phyloP scores from a whole-genome alignment of 2,888 invertebrate genomes.

The Baccha elongata region DNA sequence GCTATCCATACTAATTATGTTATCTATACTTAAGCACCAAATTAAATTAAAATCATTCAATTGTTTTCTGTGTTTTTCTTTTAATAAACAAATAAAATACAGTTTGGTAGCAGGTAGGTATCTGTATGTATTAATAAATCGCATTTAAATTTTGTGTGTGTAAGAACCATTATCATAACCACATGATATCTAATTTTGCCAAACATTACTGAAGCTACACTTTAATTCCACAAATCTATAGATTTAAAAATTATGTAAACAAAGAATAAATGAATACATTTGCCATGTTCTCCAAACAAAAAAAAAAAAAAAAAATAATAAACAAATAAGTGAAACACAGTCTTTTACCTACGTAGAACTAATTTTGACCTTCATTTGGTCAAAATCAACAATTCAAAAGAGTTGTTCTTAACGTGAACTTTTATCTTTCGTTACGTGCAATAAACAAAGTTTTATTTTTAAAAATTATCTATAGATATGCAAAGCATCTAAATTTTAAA shows the following conservation, averaged over 20 bases:
- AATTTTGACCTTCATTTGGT: conserved; percentile 3
- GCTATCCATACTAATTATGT: no score
- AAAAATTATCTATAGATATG: not conserved
- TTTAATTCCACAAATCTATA: conserved; percentile 12
- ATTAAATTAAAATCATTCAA: no score
- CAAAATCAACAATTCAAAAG: not conserved
- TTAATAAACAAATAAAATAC: no score
- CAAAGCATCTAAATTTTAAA: not conserved
- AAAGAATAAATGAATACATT: conserved; percentile 7
- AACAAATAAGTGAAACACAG: conserved; percentile 2
- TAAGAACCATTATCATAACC: not conserved
- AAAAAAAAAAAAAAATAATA: conserved; percentile 8
- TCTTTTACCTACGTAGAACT: not conserved
- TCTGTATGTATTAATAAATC: no score
- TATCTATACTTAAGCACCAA: no score
- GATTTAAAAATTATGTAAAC: conserved; percentile 26
- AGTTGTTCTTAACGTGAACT: not conserved
- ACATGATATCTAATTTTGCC: not conserved
- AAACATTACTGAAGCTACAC: not conserved
- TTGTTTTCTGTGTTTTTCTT: no score
- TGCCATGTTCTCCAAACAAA: conserved; percentile 9
- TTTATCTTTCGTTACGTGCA: conserved; percentile 3
- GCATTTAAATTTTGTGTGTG: no score
- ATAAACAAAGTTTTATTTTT: not conserved
- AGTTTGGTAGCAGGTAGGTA: no score